A percentile compares a stretch with the other conserved stretches of the same genome.
Evolutionary conservation across 2,797 vertebrate species (phyloP).

Genomic region (Notolabrus celidotus): DNA sequence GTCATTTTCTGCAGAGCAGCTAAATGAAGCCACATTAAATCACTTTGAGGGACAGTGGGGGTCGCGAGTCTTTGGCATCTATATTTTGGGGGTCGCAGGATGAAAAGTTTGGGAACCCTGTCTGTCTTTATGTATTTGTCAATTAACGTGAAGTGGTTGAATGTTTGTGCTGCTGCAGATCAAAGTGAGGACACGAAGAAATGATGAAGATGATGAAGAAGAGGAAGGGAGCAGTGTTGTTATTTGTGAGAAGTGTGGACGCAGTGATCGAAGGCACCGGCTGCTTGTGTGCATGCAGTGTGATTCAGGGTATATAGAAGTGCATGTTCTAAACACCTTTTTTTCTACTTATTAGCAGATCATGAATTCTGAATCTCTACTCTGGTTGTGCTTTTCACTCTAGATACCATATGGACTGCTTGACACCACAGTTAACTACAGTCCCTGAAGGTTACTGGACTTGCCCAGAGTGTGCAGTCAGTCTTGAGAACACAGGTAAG

Average conservation of each 20-base stretch:
- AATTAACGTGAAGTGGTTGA: not conserved
- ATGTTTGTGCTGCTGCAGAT: slow-evolving; percentile 74
- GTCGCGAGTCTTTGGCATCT: too few species aligned
- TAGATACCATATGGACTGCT: slow-evolving; percentile 71
- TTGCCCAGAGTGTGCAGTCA: slow-evolving; percentile 65
- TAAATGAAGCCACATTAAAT: too few species aligned
- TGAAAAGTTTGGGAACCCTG: too few species aligned
- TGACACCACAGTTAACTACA: slow-evolving; percentile 37
- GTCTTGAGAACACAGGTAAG: slow-evolving; percentile 37
- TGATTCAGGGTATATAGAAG: slow-evolving; percentile 85
- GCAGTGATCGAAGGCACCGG: slow-evolving; percentile 85
- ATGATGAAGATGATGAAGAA: slow-evolving; percentile 30
- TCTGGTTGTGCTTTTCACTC: not conserved
- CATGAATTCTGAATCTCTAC: too few species aligned
- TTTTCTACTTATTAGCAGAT: too few species aligned
- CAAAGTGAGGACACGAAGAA: slow-evolving; percentile 73
- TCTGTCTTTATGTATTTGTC: too few species aligned
- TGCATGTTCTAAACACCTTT: not conserved
- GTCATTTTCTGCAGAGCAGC: too few species aligned
- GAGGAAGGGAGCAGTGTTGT: slow-evolving; percentile 68
- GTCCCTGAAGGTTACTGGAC: slow-evolving; percentile 61
- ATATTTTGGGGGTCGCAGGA: too few species aligned
- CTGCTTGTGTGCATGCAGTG: slow-evolving; percentile 89
- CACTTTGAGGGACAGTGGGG: too few species aligned
- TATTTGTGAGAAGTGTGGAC: slow-evolving; percentile 90